Evolutionary conservation across 2,888 invertebrate species (phyloP).

Genomic region (Monoplex corrugatus): DNA sequence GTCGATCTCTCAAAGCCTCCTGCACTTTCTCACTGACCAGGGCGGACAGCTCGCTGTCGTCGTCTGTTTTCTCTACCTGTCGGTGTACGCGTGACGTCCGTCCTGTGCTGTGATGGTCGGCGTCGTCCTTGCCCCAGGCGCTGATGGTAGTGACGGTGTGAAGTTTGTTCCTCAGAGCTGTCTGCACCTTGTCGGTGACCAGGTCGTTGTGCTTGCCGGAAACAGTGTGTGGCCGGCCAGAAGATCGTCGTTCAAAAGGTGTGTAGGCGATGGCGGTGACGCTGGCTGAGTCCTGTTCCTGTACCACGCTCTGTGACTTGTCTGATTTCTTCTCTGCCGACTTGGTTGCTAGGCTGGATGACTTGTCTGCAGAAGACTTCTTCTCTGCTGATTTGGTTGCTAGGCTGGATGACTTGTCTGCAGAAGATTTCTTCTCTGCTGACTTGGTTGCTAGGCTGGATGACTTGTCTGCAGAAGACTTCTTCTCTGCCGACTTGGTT

Average conservation of each 20-base stretch:
- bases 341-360: background rate
- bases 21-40: slow-evolving; percentile 18
- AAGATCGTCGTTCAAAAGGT: background rate
- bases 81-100: background rate
- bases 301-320: background rate
- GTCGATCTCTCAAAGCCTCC: slow-evolving; percentile 7
- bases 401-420: background rate
- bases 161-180: background rate
- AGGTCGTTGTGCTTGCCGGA: background rate
- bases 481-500: background rate
- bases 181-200: background rate
- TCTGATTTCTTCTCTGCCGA: background rate
- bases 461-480: no score
- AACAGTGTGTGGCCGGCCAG: background rate
- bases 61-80: background rate
- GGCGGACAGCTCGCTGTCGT: background rate
- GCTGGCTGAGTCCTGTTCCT: background rate
- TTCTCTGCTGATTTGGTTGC: no score
- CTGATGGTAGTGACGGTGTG: background rate
- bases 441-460: no score
- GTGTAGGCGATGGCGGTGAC: slow-evolving; percentile 6
- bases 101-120: background rate
- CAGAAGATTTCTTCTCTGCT: no score
- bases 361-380: no score
- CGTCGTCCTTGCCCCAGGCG: background rate